These are phyloP conservation scores for Neosalanx taihuensis DNA, from an alignment of 2,797 vertebrate species.

Conservation along the genomic window DNA sequence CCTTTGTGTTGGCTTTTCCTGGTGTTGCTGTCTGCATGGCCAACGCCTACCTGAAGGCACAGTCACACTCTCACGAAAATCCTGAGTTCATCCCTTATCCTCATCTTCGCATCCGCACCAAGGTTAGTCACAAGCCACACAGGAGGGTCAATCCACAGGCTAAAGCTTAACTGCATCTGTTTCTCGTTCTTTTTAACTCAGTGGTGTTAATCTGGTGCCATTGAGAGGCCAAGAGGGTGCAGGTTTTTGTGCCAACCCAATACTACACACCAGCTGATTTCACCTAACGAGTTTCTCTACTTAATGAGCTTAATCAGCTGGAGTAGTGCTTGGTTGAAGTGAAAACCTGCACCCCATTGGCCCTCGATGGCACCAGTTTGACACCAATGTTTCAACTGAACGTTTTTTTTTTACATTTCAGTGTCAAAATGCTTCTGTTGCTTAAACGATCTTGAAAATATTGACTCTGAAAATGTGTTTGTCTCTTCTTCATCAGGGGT, in stretches of 20 bases:
- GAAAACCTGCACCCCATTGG: too few relatives aligned
- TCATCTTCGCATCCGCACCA: slow-evolving; percentile 84
- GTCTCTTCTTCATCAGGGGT: slow-evolving; percentile 66
- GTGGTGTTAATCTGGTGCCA: too few relatives aligned
- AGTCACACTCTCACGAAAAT: slow-evolving; percentile 38
- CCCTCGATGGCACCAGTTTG: too few relatives aligned
- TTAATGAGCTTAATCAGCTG: too few relatives aligned
- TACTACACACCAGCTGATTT: too few relatives aligned
- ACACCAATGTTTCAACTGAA: neutral
- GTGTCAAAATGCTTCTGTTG: too few relatives aligned
- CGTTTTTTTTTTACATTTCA: neutral
- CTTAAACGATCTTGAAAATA: too few relatives aligned
- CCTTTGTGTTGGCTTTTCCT: slow-evolving; percentile 74
- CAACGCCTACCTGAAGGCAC: slow-evolving; percentile 77
- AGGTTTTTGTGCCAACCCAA: too few relatives aligned
- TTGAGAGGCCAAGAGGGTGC: too few relatives aligned
- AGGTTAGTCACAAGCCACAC: slow-evolving; percentile 59
- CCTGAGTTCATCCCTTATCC: slow-evolving; percentile 73
- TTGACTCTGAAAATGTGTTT: neutral
- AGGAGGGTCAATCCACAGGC: neutral
- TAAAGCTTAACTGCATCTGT: neutral
- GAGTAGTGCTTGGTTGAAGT: too few relatives aligned
- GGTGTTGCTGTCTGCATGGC: slow-evolving; percentile 77
- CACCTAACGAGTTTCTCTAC: too few relatives aligned
- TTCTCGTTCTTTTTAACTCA: neutral